These are phyloP conservation scores for Margaritifera margaritifera DNA, from an alignment of 2,888 invertebrate species.

Conservation along the genomic window DNA sequence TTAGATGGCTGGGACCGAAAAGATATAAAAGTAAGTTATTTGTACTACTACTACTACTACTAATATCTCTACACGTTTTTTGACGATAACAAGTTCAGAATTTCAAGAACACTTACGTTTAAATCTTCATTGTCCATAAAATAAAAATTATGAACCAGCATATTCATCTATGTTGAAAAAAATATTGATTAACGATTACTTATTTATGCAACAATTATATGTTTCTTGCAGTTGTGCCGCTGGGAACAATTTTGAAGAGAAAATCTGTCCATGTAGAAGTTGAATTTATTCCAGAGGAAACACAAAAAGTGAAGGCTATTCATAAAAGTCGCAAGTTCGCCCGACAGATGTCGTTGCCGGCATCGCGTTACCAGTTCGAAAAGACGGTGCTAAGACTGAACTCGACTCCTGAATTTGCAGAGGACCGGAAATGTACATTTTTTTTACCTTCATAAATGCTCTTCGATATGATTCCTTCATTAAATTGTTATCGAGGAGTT, in stretches of 20 bases:
- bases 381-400: constrained; percentile 14
- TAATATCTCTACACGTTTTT: no score
- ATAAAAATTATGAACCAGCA: no score
- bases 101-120: no score
- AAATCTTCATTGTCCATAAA: no score
- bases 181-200: no score
- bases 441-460: no score
- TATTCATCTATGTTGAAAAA: no score
- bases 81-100: no score
- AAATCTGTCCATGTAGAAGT: constrained; percentile 53
- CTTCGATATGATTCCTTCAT: no score
- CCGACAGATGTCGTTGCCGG: constrained; percentile 42
- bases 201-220: no score
- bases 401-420: constrained; percentile 24
- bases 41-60: no score
- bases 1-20: constrained; percentile 59
- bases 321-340: constrained; percentile 12
- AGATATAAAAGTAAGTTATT: constrained; percentile 54
- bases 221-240: constrained; percentile 50
- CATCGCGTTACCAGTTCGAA: constrained; percentile 10
- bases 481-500: no score
- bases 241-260: constrained; percentile 44
- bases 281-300: constrained; percentile 44
- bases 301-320: constrained; percentile 12
- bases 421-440: background rate